phyloP scores from a whole-genome alignment of 2,797 vertebrate genomes.

The Acanthis flammea region DNA sequence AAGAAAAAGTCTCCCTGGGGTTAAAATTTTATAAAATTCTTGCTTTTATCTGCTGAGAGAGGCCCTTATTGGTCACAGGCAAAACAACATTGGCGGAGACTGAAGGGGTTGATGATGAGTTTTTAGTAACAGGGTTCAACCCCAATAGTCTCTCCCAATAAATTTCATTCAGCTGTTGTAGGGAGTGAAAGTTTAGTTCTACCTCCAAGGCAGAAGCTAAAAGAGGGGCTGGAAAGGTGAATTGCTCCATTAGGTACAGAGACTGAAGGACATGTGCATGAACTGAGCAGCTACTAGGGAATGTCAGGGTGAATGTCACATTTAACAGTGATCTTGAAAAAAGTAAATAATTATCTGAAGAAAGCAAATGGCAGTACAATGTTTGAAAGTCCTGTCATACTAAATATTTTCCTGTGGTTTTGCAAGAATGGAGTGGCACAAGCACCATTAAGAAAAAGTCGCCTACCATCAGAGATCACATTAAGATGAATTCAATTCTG shows the following conservation, averaged over 20 bases:
- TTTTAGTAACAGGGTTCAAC: not conserved
- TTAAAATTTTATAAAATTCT: not conserved
- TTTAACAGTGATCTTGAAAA: not conserved
- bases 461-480: not conserved
- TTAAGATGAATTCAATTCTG: not conserved
- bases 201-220: not conserved
- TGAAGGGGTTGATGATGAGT: not conserved
- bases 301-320: not conserved
- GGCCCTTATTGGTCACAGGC: not conserved
- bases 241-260: not conserved
- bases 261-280: accelerated
- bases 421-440: not conserved
- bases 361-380: not conserved
- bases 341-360: not conserved
- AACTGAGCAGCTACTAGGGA: not conserved
- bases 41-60: not conserved
- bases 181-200: not conserved
- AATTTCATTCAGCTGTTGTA: not conserved
- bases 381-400: not conserved
- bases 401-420: not conserved
- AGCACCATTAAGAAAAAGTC: not conserved
- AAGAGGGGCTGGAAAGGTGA: not conserved
- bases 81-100: not conserved
- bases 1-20: not conserved
- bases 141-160: not conserved